A percentile compares a stretch with the other conserved stretches of the same genome.
These are phyloP conservation scores for Amphiprion clarkii DNA, from an alignment of 2,797 vertebrate genomes.

Conservation along the genomic window DNA sequence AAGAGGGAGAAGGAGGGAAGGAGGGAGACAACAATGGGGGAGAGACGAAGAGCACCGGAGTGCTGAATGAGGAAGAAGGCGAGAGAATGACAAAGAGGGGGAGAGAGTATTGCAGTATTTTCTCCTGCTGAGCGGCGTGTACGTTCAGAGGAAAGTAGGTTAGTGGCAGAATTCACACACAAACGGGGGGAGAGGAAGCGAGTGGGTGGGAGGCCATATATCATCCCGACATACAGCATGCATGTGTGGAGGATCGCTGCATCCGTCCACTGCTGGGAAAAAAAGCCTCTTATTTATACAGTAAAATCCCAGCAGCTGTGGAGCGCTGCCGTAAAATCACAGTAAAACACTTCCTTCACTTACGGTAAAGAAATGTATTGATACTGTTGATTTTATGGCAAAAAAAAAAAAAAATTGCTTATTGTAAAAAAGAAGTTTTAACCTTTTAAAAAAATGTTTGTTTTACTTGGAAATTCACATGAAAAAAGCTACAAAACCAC, in stretches of 20 bases:
- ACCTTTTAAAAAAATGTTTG: no score
- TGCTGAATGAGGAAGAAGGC: constrained; percentile 53
- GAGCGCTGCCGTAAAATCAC: no score
- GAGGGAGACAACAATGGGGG: constrained; percentile 31
- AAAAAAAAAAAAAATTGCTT: no score
- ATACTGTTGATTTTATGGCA: no score
- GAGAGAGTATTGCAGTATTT: constrained; percentile 74
- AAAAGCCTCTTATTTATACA: no score
- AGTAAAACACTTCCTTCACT: no score
- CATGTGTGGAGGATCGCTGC: background rate
- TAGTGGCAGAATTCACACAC: constrained; percentile 59
- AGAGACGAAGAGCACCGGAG: constrained; percentile 42
- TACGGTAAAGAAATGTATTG: no score
- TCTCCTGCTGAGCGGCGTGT: constrained; percentile 53
- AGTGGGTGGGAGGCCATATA: constrained; percentile 55
- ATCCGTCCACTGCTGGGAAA: no score
- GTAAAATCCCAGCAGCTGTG: no score
- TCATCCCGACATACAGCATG: constrained; percentile 51
- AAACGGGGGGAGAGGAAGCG: constrained; percentile 23
- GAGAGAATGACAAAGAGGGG: constrained; percentile 52
- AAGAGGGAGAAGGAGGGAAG: constrained; percentile 43
- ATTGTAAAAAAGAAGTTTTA: no score
- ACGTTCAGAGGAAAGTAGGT: constrained; percentile 70
- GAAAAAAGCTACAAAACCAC: no score
- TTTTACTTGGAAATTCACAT: no score